Evolutionary conservation across 2,888 invertebrate species (phyloP), one percentile per base, ranked within the genome.

Genomic region (Stramonita haemastoma): DNA sequence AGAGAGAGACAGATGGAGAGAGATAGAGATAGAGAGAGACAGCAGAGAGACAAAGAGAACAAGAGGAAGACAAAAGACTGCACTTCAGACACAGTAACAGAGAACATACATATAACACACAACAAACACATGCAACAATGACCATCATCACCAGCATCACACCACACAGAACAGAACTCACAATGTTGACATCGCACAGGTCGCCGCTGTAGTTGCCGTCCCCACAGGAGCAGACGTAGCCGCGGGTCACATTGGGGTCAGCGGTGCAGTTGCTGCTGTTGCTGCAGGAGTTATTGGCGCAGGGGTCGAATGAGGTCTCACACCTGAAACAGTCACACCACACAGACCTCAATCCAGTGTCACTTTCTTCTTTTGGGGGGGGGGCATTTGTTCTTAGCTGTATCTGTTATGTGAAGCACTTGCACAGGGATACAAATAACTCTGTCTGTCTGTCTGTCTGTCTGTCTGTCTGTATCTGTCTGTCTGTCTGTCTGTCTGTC

Each of bases 211-310:
- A 94, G 13, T 93, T 93, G 19, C 93, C 92, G 86, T 93, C 93
- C 15, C 93, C 90, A 90, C 94, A 94, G 89, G 93, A 92, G 91
- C 94, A 94, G 26, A 91, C 90, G 91, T 92, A 94, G 46, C 93
- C 83, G 4, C 60, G 73, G 29, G 66, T 26, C 4, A 89, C 66
- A 8, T 32, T 73, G 84, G 70, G 46, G 32, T 89, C 32, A 17
- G 29, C n/a, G 13, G 73, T 60, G 32, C 89, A 89, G 66, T 46
- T 34, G 32, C 89, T 89, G 85, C 56, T 56, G n/a, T 85, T 85
- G 70, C 73, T 11, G 32, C 89, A 89, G 1, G 89, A 73, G 2
- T 70, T 57, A 73, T 89, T 89, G 85, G 73, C 34, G 32, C 89
- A 89, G 56, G 36, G 29, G 46, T 89, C 57, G 4, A 22, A 66